These are phyloP conservation scores for Petrolisthes manimaculis DNA, from an alignment of 2,888 invertebrate species.

Conservation along the genomic window DNA sequence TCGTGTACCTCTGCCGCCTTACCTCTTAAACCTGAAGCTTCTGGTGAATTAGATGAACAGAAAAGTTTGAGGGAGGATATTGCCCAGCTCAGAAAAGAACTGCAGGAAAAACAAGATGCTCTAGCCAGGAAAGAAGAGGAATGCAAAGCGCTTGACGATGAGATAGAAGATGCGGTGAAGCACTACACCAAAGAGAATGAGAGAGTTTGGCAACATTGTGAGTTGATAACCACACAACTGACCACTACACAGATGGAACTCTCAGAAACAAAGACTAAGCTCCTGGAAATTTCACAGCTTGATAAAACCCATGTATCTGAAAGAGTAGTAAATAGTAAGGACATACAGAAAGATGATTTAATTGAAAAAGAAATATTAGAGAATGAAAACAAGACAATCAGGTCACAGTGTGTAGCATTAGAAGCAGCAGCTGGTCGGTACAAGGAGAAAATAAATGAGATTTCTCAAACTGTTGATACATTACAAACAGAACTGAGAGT, in stretches of 20 bases:
- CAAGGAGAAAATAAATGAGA: neutral
- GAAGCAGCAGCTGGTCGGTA: neutral
- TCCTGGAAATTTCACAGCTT: neutral
- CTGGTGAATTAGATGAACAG: neutral
- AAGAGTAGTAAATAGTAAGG: neutral
- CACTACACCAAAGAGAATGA: slow-evolving; percentile 22
- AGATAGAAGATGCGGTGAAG: slow-evolving; percentile 47
- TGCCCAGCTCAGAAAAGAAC: neutral
- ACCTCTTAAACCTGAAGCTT: neutral
- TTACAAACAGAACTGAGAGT: slow-evolving; percentile 35
- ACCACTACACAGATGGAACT: slow-evolving; percentile 14
- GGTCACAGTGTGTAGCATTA: neutral
- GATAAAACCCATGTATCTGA: neutral
- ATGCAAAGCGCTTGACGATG: slow-evolving; percentile 29
- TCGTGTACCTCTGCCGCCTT: neutral
- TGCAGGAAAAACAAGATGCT: neutral
- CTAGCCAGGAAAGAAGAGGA: neutral
- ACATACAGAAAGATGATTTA: neutral
- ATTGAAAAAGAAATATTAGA: neutral
- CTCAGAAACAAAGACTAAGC: slow-evolving; percentile 9
- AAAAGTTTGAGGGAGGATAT: neutral
- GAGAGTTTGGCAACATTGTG: neutral
- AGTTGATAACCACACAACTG: neutral
- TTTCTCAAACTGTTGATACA: neutral
- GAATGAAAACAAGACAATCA: neutral